Evolutionary conservation across 2,797 vertebrate species (phyloP).

Genomic region (Ambastaia sidthimunki): DNA sequence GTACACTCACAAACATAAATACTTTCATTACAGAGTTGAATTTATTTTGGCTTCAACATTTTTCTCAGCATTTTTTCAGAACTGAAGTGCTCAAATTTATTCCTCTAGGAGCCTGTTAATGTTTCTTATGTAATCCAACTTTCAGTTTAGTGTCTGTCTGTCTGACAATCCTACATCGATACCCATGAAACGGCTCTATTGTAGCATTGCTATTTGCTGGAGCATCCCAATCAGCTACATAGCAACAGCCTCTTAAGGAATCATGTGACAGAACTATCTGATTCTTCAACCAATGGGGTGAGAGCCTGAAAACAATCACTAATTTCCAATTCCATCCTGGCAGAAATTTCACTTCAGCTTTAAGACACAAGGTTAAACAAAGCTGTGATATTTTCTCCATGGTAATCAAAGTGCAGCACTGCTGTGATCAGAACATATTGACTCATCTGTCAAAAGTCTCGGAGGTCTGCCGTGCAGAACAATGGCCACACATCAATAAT

Average conservation of each 20-base stretch:
- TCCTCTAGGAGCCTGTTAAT: slow-evolving; percentile 30
- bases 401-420: slow-evolving; percentile 35
- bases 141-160: slow-evolving; percentile 33
- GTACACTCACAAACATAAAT: neutral
- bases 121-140: slow-evolving; percentile 39
- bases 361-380: slow-evolving; percentile 25
- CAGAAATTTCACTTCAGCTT: neutral
- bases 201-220: neutral
- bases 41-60: neutral
- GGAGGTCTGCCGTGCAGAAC: slow-evolving; percentile 40
- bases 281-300: neutral
- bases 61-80: neutral
- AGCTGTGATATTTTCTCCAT: slow-evolving; percentile 14
- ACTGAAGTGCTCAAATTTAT: slow-evolving; percentile 21
- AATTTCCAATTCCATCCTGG: neutral
- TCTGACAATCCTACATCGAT: neutral
- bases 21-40: neutral
- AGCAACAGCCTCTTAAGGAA: neutral
- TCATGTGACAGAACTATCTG: neutral
- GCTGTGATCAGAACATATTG: slow-evolving; percentile 29
- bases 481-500: slow-evolving; percentile 40
- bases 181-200: too few relatives aligned
- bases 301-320: neutral
- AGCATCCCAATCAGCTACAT: neutral
- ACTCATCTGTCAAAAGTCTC: slow-evolving; percentile 41